phyloP scores from a whole-genome alignment of 2,797 vertebrate genomes.

The Distichodus sexfasciatus region DNA sequence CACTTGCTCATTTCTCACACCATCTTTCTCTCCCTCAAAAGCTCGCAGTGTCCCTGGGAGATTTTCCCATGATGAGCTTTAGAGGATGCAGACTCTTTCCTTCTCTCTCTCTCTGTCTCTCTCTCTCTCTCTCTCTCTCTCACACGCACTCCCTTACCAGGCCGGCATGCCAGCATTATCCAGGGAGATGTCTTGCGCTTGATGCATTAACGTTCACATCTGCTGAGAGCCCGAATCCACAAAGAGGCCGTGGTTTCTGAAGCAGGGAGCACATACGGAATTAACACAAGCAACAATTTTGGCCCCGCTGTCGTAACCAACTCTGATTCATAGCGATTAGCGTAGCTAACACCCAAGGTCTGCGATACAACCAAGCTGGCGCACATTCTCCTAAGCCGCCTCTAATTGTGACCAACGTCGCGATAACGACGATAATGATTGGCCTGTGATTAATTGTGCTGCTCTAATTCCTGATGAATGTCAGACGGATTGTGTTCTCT shows the following conservation, averaged over 20 bases:
- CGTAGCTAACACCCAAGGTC: neutral
- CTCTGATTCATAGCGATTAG: slow-evolving; percentile 17
- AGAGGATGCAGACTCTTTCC: neutral
- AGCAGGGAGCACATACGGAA: neutral
- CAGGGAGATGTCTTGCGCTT: neutral
- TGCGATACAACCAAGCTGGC: neutral
- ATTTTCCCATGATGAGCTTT: neutral
- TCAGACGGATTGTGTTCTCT: neutral
- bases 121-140: neutral
- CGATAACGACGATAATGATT: neutral
- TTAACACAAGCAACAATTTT: slow-evolving; percentile 7
- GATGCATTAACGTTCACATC: slow-evolving; percentile 14
- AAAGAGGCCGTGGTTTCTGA: slow-evolving; percentile 2
- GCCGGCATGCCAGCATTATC: neutral
- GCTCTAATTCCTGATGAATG: neutral
- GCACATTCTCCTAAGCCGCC: neutral
- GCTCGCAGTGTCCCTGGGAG: neutral
- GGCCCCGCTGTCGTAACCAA: neutral
- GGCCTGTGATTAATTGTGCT: neutral
- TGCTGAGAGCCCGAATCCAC: slow-evolving; percentile 23
- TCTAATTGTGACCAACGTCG: slow-evolving; percentile 14
- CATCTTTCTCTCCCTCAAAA: neutral
- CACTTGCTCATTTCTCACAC: neutral
- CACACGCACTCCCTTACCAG: neutral
- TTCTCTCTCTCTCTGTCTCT: neutral